phyloP scores from a whole-genome alignment of 2,113 vertebrate species.

The Trinectes maculatus region DNA sequence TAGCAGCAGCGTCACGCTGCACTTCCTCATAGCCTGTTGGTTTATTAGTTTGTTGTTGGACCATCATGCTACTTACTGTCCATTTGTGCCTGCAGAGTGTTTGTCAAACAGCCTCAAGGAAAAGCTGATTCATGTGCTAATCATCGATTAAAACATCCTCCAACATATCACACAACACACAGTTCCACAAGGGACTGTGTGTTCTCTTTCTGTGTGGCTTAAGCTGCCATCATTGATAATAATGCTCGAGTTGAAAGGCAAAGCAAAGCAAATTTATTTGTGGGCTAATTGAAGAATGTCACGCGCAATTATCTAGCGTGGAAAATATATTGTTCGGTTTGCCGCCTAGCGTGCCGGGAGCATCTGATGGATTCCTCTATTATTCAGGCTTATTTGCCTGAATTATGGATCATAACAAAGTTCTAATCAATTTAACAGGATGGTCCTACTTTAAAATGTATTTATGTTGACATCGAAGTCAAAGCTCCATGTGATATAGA shows the following conservation, averaged over 20 bases:
- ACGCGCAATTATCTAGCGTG: constrained; percentile 29
- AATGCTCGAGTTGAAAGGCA: constrained; percentile 45
- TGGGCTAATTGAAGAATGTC: constrained; percentile 39
- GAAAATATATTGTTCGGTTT: constrained; percentile 41
- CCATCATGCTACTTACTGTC: constrained; percentile 56
- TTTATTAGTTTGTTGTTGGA: constrained; percentile 50
- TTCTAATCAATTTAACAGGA: constrained; percentile 19
- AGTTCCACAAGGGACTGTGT: constrained; percentile 19
- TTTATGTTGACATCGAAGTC: constrained; percentile 28
- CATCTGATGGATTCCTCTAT: constrained; percentile 40
- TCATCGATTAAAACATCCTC: constrained; percentile 45
- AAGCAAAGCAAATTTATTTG: constrained; percentile 54
- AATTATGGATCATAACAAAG: constrained; percentile 23
- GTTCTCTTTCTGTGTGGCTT: constrained; percentile 28
- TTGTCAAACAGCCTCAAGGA: constrained; percentile 43
- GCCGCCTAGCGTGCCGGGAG: constrained; percentile 23
- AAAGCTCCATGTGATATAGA: constrained; percentile 11
- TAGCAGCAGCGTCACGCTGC: constrained; percentile 5
- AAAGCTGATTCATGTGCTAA: constrained; percentile 54
- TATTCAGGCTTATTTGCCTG: constrained; percentile 36
- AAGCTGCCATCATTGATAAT: constrained; percentile 39
- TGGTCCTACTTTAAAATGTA: constrained; percentile 14
- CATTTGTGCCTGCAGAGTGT: constrained; percentile 46
- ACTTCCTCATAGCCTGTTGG: constrained; percentile 42
- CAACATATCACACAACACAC: constrained; percentile 40